Evolutionary conservation across 2,888 invertebrate species (phyloP), one percentile per base, ranked within the genome.

Genomic region (Trachelus troglodyta): DNA sequence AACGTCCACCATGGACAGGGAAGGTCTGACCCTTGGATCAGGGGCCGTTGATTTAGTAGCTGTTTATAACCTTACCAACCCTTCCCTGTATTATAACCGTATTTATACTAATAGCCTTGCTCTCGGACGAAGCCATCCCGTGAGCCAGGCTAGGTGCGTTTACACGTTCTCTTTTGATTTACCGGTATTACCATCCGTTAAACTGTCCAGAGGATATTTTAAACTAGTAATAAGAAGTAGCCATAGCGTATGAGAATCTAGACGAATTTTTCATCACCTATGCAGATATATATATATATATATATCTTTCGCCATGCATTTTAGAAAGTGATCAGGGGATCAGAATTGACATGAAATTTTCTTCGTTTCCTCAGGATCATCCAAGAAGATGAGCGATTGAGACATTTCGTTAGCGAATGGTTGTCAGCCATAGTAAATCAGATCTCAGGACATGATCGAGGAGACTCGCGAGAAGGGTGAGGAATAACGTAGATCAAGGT

Each of bases 91-190:
- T 91, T 91, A 91, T 89, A 90, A 90, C 87, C 89, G 87, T 91
- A 91, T 91, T 91, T 90, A 90, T 89, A 88, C 89, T 90, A 90
- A 91, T 90, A 90, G 89, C 80, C 84, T 81, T 80, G 81, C 80
- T 77, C 76, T 79, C 74, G 74, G 30, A 34, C 34, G 37, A 74
- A 74, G 37, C 35, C 74, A 71, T 34, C 71, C 34, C 71, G 23
- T 71, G 71, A 56, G 56, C 9, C 56, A 56, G 23, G 23, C 23
- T 56, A 56, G 23, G 56, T 56, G 56, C 56, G 56, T 56, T 56
- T 56, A 56, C 23, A 56, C 56, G 56, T 34, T 71, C 71, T 71
- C 33, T 12, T 71, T 71, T 71, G 71, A 71, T 71, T 71, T 71
- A 71, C 33, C 71, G 71, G 31, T 15, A 31, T 71, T 34, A 23